These are phyloP conservation scores for Linyphia triangularis DNA, from an alignment of 2,888 invertebrate genomes.

Conservation along the genomic window DNA sequence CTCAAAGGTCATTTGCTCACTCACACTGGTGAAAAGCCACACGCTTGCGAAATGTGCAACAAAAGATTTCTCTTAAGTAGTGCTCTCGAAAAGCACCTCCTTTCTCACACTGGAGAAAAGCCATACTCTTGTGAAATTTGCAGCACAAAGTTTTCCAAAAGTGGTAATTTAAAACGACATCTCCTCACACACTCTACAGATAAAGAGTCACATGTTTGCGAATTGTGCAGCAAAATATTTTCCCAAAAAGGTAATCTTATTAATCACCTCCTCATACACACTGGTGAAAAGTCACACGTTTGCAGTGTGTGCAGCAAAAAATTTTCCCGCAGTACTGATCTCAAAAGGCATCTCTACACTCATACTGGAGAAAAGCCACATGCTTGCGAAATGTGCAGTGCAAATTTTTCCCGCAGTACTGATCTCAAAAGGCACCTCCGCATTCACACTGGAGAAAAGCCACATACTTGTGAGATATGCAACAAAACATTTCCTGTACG, in stretches of 20 bases:
- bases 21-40: not conserved
- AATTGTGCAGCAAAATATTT: not conserved
- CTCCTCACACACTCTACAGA: not conserved
- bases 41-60: conserved; percentile 18
- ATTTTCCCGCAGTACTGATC: not conserved
- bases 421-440: not conserved
- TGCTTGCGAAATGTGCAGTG: not conserved
- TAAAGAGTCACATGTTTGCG: not conserved
- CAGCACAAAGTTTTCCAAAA: not conserved
- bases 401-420: not conserved
- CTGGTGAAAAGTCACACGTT: not conserved
- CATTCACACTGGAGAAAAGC: not conserved
- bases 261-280: not conserved
- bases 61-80: not conserved
- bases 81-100: conserved; percentile 1
- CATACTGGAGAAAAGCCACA: not conserved
- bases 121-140: not conserved
- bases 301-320: not conserved
- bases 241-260: not conserved
- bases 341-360: not conserved
- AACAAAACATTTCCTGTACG: not conserved
- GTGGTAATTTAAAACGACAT: not conserved
- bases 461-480: not conserved
- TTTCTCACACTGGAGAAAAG: not conserved
- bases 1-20: not conserved